Percentiles rank a stretch among this genome's conserved stretches.
These are phyloP conservation scores for Mythimna impura DNA, from an alignment of 2,888 invertebrate species.

Conservation along the genomic window DNA sequence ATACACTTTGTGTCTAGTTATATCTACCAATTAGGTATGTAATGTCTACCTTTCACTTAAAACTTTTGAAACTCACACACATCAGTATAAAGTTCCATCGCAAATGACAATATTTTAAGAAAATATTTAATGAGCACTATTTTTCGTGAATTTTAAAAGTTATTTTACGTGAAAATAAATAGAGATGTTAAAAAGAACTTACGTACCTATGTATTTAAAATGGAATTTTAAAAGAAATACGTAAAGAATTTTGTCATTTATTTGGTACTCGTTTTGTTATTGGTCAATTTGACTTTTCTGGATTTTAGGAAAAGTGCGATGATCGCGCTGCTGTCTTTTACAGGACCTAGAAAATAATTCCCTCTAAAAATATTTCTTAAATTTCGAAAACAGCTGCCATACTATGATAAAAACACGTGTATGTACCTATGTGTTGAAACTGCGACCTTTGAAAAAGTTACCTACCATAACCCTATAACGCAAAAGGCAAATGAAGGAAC, in stretches of 20 bases:
- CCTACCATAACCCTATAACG: too few species aligned
- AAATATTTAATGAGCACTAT: conserved; percentile 78
- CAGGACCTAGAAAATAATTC: not conserved
- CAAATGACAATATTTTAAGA: conserved; percentile 81
- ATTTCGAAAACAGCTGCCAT: too few species aligned
- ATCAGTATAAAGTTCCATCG: conserved; percentile 65
- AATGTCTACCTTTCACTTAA: conserved; percentile 9
- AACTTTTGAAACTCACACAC: conserved; percentile 41
- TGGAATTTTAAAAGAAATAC: conserved; percentile 30
- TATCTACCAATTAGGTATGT: conserved; percentile 3
- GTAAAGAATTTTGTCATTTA: conserved; percentile 18
- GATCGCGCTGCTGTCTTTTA: not conserved
- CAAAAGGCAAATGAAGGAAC: too few species aligned
- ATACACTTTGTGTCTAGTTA: not conserved
- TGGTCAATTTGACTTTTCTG: conserved; percentile 12
- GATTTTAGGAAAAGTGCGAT: not conserved
- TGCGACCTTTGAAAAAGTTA: too few species aligned
- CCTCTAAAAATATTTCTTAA: too few species aligned
- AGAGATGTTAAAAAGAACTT: conserved; percentile 38
- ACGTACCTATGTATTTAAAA: conserved; percentile 18
- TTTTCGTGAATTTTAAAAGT: conserved; percentile 74
- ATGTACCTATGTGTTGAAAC: not conserved
- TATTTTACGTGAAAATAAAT: conserved; percentile 58
- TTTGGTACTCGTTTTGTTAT: conserved; percentile 44
- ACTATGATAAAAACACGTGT: too few species aligned